Base-by-base conservation (phyloP, 2,888 invertebrate species). In the Venusia cambrica region DNA sequence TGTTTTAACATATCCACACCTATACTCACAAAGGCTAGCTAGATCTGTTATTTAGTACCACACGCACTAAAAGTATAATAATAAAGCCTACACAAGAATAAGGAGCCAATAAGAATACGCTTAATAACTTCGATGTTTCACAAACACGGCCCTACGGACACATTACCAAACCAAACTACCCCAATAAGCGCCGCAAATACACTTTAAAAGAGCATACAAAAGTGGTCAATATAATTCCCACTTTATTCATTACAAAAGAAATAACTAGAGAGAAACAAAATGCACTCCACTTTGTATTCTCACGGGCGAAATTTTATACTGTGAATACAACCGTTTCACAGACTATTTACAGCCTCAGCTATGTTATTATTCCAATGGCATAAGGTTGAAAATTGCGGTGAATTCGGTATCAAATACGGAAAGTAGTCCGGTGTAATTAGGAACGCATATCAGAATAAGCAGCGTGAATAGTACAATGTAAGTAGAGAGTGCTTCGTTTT, bases 201-300 rank as follows among this genome's bases (percentile, higher is more conserved):
- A 16, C n/a, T 17, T 19, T 16, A 17, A 20, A 25, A 25, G 19
- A 10, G 8, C 27, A 29, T 26, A 6, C 34, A 28, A 30, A 45
- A 10, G 28, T 37, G 45, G 45, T 54, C 46, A 45, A 48, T 56
- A 54, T 46, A 55, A 51, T 49, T 47, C 44, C 33, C 43, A 50
- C 44, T 53, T 52, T 31, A 51, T 58, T 57, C 41, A 52, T 51
- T 51, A 50, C 48, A 48, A 50, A 45, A 39, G 12, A 51, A 56
- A 45, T 51, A 47, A 43, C 38, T 31, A 36, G 41, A 42, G 32
- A 43, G 42, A 53, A 54, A 58, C 54, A 56, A 54, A 58, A 53
- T 51, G 51, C 45, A 60, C 31, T 32, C 34, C 46, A 42, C 47
- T 60, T 59, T 57, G 49, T 57, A 46, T 38, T 39, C 43, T 20